Percentiles rank a stretch among this genome's conserved stretches.
These are phyloP conservation scores for Synergus gifuensis DNA, from an alignment of 2,888 invertebrate genomes.

Conservation along the genomic window DNA sequence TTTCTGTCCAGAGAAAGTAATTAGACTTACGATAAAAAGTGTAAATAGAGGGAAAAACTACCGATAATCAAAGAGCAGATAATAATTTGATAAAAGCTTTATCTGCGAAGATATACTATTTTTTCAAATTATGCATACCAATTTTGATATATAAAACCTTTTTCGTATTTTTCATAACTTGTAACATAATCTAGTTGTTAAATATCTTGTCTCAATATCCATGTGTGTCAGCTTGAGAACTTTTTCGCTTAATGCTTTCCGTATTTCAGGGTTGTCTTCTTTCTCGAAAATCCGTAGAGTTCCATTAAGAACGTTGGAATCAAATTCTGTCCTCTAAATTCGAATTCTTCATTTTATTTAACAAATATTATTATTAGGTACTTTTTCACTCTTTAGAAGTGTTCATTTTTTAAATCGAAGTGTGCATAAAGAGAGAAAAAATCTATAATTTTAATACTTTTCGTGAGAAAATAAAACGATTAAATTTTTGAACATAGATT, in stretches of 20 bases:
- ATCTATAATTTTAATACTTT: too few species aligned
- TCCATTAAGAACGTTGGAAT: not conserved
- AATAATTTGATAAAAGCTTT: slow-evolving; percentile 30
- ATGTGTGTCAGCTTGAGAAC: slow-evolving; percentile 25
- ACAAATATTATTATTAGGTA: too few species aligned
- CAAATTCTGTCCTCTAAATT: not conserved
- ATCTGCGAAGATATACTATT: slow-evolving; percentile 39
- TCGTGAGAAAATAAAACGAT: too few species aligned
- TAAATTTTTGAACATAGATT: too few species aligned
- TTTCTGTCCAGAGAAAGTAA: not conserved
- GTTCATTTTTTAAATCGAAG: too few species aligned
- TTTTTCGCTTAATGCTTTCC: slow-evolving; percentile 20
- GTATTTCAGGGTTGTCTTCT: slow-evolving; percentile 4
- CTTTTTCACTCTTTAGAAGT: too few species aligned
- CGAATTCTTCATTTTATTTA: too few species aligned
- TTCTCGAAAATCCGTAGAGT: not conserved
- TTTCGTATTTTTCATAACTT: slow-evolving; percentile 1
- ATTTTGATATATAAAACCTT: slow-evolving; percentile 19
- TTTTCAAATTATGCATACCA: slow-evolving; percentile 26
- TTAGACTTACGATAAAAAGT: slow-evolving; percentile 34
- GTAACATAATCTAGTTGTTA: slow-evolving; percentile 20
- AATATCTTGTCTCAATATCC: slow-evolving; percentile 21
- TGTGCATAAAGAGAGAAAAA: too few species aligned
- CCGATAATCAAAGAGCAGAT: slow-evolving; percentile 24
- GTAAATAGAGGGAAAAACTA: slow-evolving; percentile 31